Conservation (phyloP, 2,797 vertebrate species). For the Gymnoscopelus braueri region DNA sequence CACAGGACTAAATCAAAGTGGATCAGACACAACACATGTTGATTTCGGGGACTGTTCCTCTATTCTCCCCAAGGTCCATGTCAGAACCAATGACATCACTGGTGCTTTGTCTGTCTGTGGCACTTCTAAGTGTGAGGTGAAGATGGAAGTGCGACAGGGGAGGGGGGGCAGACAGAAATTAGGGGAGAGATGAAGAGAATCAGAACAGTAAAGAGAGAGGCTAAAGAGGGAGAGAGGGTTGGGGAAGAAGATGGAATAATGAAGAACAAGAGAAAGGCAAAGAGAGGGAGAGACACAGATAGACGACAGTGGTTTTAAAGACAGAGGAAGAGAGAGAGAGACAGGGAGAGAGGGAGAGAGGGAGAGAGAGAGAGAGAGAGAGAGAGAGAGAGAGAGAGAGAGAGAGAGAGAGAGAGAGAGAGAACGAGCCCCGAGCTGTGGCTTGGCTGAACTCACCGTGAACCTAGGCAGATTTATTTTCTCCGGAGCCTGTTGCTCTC, state of each 20-base stretch:
- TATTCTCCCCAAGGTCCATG: slow-evolving; percentile 34
- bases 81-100: slow-evolving; percentile 65
- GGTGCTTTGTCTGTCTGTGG: slow-evolving; percentile 39
- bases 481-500: slow-evolving; percentile 74
- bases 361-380: slow-evolving; percentile 32
- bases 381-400: slow-evolving; percentile 32
- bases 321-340: not conserved
- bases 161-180: not conserved
- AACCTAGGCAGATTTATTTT: slow-evolving; percentile 80
- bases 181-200: slow-evolving; percentile 23
- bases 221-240: not conserved
- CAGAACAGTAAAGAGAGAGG: not conserved
- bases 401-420: slow-evolving; percentile 19
- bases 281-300: not conserved
- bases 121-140: slow-evolving; percentile 46
- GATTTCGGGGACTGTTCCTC: slow-evolving; percentile 44
- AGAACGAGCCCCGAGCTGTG: slow-evolving; percentile 64
- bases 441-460: slow-evolving; percentile 85
- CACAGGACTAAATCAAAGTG: slow-evolving; percentile 38
- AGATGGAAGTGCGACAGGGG: not conserved
- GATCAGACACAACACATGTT: slow-evolving; percentile 56
- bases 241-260: no score
- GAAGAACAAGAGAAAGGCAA: no score
- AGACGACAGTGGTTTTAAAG: not conserved
- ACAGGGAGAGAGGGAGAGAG: slow-evolving; percentile 9